phyloP scores from a whole-genome alignment of 2,113 vertebrate genomes.

The Capreolus pygargus region DNA sequence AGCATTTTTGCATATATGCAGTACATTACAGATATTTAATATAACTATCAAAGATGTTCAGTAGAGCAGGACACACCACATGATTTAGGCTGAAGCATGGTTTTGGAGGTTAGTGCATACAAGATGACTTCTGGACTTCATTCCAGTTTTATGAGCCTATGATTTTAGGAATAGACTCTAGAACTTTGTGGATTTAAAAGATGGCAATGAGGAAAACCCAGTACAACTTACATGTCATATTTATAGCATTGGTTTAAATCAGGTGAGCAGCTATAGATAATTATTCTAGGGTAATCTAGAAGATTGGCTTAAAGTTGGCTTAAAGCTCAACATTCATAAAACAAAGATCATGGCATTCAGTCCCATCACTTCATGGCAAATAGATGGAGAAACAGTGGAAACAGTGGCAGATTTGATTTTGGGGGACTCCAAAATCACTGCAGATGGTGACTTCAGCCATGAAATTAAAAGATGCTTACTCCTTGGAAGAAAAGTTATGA shows the following conservation, averaged over 20 bases:
- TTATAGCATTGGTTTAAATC: slow-evolving; percentile 15
- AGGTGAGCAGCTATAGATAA: background rate
- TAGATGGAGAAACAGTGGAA: background rate
- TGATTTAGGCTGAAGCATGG: background rate
- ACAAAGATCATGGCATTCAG: background rate
- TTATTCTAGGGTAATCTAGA: background rate
- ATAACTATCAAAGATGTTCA: background rate
- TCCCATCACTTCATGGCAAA: background rate
- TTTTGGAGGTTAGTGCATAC: background rate
- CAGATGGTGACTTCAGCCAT: background rate
- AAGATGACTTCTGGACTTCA: background rate
- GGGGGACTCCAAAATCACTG: background rate
- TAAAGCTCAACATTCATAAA: background rate
- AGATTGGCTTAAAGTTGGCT: background rate
- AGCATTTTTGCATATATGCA: background rate
- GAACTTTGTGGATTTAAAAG: background rate
- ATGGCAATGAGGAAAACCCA: background rate
- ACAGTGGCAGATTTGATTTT: background rate
- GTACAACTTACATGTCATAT: background rate
- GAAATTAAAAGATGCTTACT: background rate
- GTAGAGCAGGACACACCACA: background rate
- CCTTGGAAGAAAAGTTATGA: background rate
- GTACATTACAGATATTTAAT: background rate
- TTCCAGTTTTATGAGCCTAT: background rate
- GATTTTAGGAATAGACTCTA: background rate